Percentiles rank a stretch among this genome's conserved stretches.
Conservation (phyloP, 2,113 vertebrate species). For the Leiothrix lutea region DNA sequence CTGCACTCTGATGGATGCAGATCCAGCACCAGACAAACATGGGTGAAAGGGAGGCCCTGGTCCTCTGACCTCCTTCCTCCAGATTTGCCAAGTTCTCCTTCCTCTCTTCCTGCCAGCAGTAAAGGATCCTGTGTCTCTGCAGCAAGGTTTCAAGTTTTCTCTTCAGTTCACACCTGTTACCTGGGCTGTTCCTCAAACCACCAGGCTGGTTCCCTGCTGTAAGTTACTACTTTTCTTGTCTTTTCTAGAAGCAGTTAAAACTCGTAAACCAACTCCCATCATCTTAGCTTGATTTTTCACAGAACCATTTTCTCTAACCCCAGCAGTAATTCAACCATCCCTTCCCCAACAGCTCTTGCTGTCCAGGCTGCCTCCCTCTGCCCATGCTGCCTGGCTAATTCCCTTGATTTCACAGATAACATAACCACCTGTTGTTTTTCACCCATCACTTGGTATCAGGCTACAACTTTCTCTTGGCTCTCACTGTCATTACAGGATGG, state of each 20-base stretch:
- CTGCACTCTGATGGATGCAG: not conserved
- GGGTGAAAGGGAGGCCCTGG: not conserved
- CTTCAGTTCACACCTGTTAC: not conserved
- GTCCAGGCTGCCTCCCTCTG: not conserved
- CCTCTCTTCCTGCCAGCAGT: fast-evolving
- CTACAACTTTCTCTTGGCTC: not conserved
- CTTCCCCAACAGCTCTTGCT: not conserved
- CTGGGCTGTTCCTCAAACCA: fast-evolving
- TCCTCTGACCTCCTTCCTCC: not conserved
- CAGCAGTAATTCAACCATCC: not conserved
- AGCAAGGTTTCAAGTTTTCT: not conserved
- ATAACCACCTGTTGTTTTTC: not conserved
- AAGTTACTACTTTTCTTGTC: not conserved
- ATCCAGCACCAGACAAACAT: fast-evolving
- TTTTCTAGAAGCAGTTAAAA: not conserved
- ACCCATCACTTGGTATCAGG: not conserved
- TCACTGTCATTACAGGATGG: not conserved
- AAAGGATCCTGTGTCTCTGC: not conserved
- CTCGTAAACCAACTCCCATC: not conserved
- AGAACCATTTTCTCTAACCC: not conserved
- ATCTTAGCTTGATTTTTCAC: not conserved
- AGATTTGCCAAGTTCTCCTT: not conserved
- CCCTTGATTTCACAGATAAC: not conserved
- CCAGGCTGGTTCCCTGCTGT: not conserved
- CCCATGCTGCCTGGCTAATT: not conserved